Conservation (phyloP, 37 sponge, comb jelly and placozoan genomes). For the Ephydatia muelleri region DNA sequence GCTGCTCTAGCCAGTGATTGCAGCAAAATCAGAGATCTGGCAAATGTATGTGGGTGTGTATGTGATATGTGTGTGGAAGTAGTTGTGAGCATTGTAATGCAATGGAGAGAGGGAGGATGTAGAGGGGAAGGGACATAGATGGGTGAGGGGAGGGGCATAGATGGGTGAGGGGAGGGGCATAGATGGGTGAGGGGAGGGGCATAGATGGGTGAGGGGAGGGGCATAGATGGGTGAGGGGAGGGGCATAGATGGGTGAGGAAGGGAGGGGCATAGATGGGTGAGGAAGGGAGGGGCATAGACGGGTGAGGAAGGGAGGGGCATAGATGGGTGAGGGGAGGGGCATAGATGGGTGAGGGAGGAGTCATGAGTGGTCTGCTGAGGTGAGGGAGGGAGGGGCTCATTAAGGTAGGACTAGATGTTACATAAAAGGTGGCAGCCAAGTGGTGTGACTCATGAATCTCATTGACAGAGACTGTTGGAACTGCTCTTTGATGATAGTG, state of each 20-base stretch:
- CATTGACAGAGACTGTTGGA: slow-evolving; percentile 69
- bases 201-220: too few species aligned
- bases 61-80: slow-evolving; percentile 7
- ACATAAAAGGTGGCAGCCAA: not conserved
- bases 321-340: too few species aligned
- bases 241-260: too few species aligned
- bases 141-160: too few species aligned
- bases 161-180: too few species aligned
- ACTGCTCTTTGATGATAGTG: slow-evolving; percentile 54
- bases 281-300: too few species aligned
- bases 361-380: not conserved
- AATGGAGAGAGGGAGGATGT: not conserved
- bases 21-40: slow-evolving; percentile 75
- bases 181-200: too few species aligned
- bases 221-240: too few species aligned
- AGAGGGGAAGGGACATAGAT: not conserved
- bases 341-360: too few species aligned
- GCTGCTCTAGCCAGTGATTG: slow-evolving; percentile 51
- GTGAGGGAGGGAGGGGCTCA: not conserved
- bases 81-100: not conserved
- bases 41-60: slow-evolving; percentile 34
- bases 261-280: too few species aligned
- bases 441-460: not conserved
- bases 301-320: too few species aligned
- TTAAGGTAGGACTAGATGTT: too few species aligned